phyloP scores from a whole-genome alignment of 2,888 invertebrate genomes.

The Patella caerulea region DNA sequence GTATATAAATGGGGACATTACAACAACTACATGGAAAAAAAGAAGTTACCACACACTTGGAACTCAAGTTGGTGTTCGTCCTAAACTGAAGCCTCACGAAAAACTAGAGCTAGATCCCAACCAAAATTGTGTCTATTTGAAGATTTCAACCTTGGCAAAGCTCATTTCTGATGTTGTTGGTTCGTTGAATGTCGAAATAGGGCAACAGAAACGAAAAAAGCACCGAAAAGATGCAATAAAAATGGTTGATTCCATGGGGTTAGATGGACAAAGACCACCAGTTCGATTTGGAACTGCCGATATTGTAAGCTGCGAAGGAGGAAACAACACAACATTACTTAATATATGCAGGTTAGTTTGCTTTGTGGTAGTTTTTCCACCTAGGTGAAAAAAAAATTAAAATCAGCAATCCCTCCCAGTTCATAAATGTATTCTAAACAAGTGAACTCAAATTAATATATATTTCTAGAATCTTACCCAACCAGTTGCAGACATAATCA shows the following conservation, averaged over 20 bases:
- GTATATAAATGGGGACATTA: constrained; percentile 4
- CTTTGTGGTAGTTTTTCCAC: not conserved
- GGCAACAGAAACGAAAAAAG: not conserved
- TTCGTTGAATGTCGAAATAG: not conserved
- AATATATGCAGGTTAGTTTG: not conserved
- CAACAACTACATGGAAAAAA: constrained; percentile 43
- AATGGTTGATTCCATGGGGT: not conserved
- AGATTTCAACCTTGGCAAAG: constrained; percentile 16
- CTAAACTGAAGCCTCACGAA: not conserved
- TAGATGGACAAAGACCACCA: not conserved
- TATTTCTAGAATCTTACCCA: no score
- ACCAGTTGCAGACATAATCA: no score
- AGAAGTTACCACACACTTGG: constrained; percentile 33
- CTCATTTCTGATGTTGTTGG: not conserved
- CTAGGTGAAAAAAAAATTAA: no score
- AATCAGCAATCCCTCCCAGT: no score
- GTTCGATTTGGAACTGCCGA: not conserved
- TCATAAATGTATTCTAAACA: no score
- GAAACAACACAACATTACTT: not conserved
- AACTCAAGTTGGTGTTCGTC: not conserved
- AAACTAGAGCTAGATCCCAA: constrained; percentile 12
- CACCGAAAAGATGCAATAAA: not conserved
- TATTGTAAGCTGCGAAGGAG: constrained; percentile 17
- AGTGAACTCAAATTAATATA: no score
- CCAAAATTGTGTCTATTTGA: not conserved